Conservation (phyloP, 2,113 vertebrate genomes). For the Narcine bancroftii region DNA sequence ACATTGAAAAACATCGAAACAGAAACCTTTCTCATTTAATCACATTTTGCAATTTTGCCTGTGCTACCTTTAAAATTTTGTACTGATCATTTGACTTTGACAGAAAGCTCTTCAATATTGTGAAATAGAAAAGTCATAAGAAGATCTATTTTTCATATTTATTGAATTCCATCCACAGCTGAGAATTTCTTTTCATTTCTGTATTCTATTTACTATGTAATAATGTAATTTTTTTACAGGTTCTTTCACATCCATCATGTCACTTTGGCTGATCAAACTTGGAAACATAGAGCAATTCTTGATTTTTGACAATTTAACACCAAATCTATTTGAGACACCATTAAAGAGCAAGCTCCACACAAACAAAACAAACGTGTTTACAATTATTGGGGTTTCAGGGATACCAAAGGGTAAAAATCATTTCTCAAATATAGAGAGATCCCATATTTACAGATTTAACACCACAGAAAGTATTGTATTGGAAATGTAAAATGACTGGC, state of each 20-base stretch:
- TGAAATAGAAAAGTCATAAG: not conserved
- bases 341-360: not conserved
- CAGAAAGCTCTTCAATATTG: not conserved
- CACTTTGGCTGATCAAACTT: not conserved
- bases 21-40: not conserved
- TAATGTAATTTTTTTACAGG: not conserved
- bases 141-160: not conserved
- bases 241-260: constrained; percentile 11
- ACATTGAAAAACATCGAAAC: not conserved
- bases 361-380: not conserved
- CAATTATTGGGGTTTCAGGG: not conserved
- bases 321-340: not conserved
- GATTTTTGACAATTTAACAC: not conserved
- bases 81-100: not conserved
- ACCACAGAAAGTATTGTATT: not conserved
- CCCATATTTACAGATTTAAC: not conserved
- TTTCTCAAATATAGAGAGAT: not conserved
- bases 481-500: not conserved
- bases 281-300: not conserved
- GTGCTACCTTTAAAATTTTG: not conserved
- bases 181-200: not conserved
- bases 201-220: not conserved
- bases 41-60: not conserved
- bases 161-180: not conserved
- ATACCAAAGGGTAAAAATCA: not conserved